Conservation (phyloP, 2,797 vertebrate genomes). For the Pogonophryne albipinna region DNA sequence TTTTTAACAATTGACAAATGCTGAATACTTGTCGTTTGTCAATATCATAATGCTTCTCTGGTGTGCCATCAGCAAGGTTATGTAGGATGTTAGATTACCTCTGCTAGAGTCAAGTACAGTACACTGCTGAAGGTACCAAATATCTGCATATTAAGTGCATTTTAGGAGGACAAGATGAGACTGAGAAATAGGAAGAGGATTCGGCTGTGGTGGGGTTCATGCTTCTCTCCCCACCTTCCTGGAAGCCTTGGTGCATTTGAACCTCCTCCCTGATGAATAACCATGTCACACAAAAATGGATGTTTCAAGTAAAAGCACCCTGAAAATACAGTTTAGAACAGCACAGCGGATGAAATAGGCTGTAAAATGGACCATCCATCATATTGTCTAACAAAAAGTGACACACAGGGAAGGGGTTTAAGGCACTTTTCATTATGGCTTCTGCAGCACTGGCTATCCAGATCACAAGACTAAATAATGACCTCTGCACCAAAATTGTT, state of each 20-base stretch:
- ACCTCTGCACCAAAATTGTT: constrained; percentile 76
- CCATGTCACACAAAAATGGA: constrained; percentile 86
- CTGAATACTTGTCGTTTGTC: constrained; percentile 47
- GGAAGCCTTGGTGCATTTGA: constrained; percentile 68
- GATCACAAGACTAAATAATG: constrained; percentile 82
- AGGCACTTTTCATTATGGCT: constrained; percentile 82
- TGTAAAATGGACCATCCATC: constrained; percentile 87
- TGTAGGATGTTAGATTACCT: constrained; percentile 21
- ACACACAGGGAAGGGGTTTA: constrained; percentile 75
- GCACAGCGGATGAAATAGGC: constrained; percentile 83
- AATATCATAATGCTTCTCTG: constrained; percentile 43
- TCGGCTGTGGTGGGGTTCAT: constrained; percentile 35
- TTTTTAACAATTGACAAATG: constrained; percentile 43
- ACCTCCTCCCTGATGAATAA: constrained; percentile 85
- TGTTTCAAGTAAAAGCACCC: constrained; percentile 86
- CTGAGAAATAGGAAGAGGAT: constrained; percentile 36
- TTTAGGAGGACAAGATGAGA: constrained; percentile 41
- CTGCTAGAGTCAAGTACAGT: constrained; percentile 7
- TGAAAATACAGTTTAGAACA: constrained; percentile 87
- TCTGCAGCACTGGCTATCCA: constrained; percentile 74
- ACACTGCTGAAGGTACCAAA: constrained; percentile 11
- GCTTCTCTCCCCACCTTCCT: constrained; percentile 64
- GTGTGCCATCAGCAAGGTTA: constrained; percentile 52
- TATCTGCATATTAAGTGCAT: constrained; percentile 42
- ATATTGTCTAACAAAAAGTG: constrained; percentile 81